A percentile compares a stretch with the other conserved stretches of the same genome.
Conservation (phyloP, 1,140 invertebrate species). For the Dolichoris vasculosae region DNA sequence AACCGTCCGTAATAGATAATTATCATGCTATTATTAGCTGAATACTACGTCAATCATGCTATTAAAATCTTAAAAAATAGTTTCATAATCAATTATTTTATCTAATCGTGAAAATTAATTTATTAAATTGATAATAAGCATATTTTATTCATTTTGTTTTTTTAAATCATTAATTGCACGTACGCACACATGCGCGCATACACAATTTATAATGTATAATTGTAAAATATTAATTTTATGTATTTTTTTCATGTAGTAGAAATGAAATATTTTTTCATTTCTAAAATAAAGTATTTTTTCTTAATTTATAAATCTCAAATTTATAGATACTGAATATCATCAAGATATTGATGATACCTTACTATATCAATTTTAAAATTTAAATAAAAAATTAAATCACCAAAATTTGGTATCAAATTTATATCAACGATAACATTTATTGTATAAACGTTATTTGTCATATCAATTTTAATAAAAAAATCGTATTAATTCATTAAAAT, state of each 20-base stretch:
- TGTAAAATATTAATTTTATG: too few species aligned
- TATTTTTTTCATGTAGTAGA: too few species aligned
- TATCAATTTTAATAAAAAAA: too few species aligned
- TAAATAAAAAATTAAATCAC: background rate
- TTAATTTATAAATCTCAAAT: background rate
- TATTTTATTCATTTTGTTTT: too few species aligned
- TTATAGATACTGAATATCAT: background rate
- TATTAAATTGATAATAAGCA: background rate
- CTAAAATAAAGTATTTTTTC: too few species aligned
- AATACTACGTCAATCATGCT: conserved; percentile 8
- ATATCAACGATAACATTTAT: background rate
- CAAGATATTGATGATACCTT: background rate
- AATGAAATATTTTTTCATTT: too few species aligned
- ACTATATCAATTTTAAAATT: background rate
- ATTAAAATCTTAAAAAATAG: background rate
- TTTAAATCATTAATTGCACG: too few species aligned
- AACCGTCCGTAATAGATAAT: background rate
- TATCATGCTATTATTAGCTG: conserved; percentile 31
- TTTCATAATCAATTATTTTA: background rate
- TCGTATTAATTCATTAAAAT: background rate
- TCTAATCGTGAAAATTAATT: background rate
- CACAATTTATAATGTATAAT: too few species aligned
- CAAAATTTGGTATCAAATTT: background rate
- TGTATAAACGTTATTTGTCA: too few species aligned
- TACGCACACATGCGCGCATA: too few species aligned